Conservation (phyloP, 2,888 invertebrate species). For the Automeris io region DNA sequence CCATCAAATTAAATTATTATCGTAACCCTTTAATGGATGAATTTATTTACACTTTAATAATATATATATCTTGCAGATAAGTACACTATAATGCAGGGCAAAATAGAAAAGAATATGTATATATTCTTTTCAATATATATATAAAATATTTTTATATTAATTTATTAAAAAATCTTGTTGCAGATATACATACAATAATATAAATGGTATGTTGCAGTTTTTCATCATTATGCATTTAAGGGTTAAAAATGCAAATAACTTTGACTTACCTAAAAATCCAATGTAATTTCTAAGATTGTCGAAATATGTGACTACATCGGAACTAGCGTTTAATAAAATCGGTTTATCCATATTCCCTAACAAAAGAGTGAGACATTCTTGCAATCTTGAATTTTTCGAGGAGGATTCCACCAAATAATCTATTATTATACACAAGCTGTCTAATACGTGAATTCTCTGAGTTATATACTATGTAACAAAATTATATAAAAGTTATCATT, state of each 20-base stretch:
- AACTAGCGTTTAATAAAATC: slow-evolving; percentile 27
- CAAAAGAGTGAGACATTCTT: slow-evolving; percentile 22
- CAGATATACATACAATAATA: neutral
- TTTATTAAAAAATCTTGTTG: neutral
- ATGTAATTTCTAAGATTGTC: slow-evolving; percentile 35
- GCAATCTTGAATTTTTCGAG: slow-evolving; percentile 20
- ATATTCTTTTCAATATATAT: too few relatives aligned
- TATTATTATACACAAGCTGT: slow-evolving; percentile 32
- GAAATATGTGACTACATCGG: slow-evolving; percentile 38
- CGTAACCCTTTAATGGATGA: too few relatives aligned
- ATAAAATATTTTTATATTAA: too few relatives aligned
- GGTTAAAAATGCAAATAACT: neutral
- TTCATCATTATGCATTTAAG: too few relatives aligned
- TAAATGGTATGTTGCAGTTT: too few relatives aligned
- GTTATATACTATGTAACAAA: neutral
- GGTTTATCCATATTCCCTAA: slow-evolving; percentile 40
- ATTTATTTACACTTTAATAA: too few relatives aligned
- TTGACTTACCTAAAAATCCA: slow-evolving; percentile 48
- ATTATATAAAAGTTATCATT: slow-evolving; percentile 10
- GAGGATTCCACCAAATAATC: slow-evolving; percentile 42
- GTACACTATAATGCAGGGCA: too few relatives aligned
- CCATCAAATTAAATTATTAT: too few relatives aligned
- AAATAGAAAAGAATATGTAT: too few relatives aligned
- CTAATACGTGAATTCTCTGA: slow-evolving; percentile 41
- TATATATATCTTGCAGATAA: too few relatives aligned